Percentiles rank a stretch among this genome's conserved stretches.
These are phyloP conservation scores for Clarias magur DNA, from an alignment of 2,113 vertebrate species.

Conservation along the genomic window DNA sequence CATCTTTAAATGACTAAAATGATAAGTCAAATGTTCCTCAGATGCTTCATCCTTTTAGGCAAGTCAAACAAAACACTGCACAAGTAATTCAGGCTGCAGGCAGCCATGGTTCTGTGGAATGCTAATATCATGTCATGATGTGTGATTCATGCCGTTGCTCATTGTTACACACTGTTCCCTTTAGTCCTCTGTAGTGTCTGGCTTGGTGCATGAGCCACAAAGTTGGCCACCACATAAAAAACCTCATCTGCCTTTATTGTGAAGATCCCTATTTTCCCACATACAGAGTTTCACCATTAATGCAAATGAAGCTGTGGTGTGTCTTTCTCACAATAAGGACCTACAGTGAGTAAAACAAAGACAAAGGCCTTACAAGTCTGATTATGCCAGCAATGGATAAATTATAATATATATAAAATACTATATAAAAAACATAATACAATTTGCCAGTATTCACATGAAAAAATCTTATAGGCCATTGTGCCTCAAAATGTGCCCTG, in stretches of 20 bases:
- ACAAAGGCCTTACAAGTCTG: slow-evolving; percentile 34
- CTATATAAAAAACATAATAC: too few species aligned
- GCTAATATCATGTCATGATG: slow-evolving; percentile 44
- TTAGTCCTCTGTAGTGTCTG: slow-evolving; percentile 70
- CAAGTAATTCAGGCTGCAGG: slow-evolving; percentile 41
- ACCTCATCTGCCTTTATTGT: slow-evolving; percentile 58
- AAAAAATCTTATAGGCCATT: neutral
- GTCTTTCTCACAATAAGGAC: slow-evolving; percentile 31
- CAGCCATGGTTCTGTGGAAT: slow-evolving; percentile 47
- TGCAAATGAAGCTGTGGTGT: slow-evolving; percentile 15
- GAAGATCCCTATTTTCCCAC: slow-evolving; percentile 61
- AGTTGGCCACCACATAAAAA: slow-evolving; percentile 71
- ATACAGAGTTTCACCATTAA: slow-evolving; percentile 11
- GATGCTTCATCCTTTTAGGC: slow-evolving; percentile 11
- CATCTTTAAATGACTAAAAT: neutral
- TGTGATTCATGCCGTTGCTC: slow-evolving; percentile 71
- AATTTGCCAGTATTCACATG: neutral
- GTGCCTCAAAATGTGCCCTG: neutral
- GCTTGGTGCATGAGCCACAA: slow-evolving; percentile 71
- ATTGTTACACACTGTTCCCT: slow-evolving; percentile 71
- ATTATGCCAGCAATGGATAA: neutral
- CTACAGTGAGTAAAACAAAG: neutral
- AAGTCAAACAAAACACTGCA: slow-evolving; percentile 40
- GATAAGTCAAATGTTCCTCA: slow-evolving; percentile 13
- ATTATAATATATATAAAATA: slow-evolving; percentile 15